phyloP scores from a whole-genome alignment of 2,888 invertebrate species.

The Perizoma flavofasciatum region DNA sequence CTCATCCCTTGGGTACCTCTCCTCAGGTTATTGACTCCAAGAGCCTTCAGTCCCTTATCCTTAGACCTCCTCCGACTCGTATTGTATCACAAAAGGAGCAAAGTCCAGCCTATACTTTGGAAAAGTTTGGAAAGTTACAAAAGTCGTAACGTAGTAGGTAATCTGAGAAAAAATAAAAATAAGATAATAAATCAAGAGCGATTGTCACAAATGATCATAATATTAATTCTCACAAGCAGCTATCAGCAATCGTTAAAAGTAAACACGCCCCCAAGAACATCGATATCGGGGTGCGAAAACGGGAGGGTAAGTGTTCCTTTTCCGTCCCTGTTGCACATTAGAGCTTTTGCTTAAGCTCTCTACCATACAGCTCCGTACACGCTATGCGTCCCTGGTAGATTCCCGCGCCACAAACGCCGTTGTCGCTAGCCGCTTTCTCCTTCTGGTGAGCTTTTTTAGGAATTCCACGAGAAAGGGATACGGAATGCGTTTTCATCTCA shows the following conservation, averaged over 20 bases:
- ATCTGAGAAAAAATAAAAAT: too few species aligned
- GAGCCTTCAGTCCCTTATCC: slow-evolving; percentile 32
- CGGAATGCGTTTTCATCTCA: slow-evolving; percentile 36
- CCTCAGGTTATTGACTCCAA: slow-evolving; percentile 53
- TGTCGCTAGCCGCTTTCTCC: slow-evolving; percentile 84
- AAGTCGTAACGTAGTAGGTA: background rate
- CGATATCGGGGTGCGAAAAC: slow-evolving; percentile 49
- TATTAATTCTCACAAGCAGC: slow-evolving; percentile 23
- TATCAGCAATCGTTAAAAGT: slow-evolving; percentile 1
- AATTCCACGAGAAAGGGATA: slow-evolving; percentile 47
- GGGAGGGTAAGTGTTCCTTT: slow-evolving; percentile 50
- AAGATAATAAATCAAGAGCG: background rate
- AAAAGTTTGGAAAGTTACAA: background rate
- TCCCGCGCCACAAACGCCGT: slow-evolving; percentile 76
- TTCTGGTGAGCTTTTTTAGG: slow-evolving; percentile 66
- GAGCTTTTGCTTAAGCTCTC: slow-evolving; percentile 71
- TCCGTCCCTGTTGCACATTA: slow-evolving; percentile 60
- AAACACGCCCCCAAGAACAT: slow-evolving; percentile 48
- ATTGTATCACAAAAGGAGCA: too few species aligned
- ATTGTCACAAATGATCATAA: slow-evolving; percentile 7
- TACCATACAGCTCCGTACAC: slow-evolving; percentile 44
- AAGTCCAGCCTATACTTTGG: too few species aligned
- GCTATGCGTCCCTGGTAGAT: slow-evolving; percentile 71
- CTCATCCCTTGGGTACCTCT: slow-evolving; percentile 80
- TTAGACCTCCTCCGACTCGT: background rate